Evolutionary conservation across 2,888 invertebrate genomes (phyloP).

Genomic region (Congeria kusceri): DNA sequence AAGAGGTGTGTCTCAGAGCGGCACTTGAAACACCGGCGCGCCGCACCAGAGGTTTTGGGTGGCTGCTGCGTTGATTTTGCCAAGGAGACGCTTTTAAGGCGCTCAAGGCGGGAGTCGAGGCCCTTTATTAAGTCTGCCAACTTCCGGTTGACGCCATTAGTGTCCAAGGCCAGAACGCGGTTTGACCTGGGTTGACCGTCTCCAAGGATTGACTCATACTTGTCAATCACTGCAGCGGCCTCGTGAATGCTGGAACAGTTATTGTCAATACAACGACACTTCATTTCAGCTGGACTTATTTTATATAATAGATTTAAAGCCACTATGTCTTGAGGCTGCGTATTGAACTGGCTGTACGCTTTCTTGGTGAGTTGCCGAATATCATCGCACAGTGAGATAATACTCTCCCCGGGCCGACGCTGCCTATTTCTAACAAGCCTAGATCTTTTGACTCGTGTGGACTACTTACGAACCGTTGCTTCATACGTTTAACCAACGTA

Average conservation of each 20-base stretch:
- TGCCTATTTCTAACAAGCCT: background rate
- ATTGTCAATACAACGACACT: slow-evolving; percentile 57
- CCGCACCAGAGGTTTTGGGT: too few species aligned
- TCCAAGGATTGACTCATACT: slow-evolving; percentile 50
- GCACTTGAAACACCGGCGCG: too few species aligned
- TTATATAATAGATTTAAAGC: slow-evolving; percentile 52
- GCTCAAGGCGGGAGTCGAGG: background rate
- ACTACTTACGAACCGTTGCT: slow-evolving; percentile 4
- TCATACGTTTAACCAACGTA: background rate
- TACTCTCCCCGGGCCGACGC: slow-evolving; percentile 11
- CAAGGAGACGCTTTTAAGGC: background rate
- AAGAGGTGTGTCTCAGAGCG: too few species aligned
- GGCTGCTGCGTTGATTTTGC: background rate
- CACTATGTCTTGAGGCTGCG: slow-evolving; percentile 45
- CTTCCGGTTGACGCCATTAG: background rate
- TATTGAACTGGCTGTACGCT: slow-evolving; percentile 33
- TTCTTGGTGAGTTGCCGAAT: slow-evolving; percentile 43
- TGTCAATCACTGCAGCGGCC: slow-evolving; percentile 52
- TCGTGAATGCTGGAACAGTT: slow-evolving; percentile 45
- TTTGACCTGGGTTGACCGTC: background rate
- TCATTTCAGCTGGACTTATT: slow-evolving; percentile 46
- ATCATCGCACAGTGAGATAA: slow-evolving; percentile 42
- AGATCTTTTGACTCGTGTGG: background rate
- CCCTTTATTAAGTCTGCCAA: background rate
- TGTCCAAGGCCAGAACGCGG: slow-evolving; percentile 29